Percentiles rank a stretch among this genome's conserved stretches.
Evolutionary conservation across 92 coral and sea anemone species (phyloP).

Genomic region (Diadumene lineata): DNA sequence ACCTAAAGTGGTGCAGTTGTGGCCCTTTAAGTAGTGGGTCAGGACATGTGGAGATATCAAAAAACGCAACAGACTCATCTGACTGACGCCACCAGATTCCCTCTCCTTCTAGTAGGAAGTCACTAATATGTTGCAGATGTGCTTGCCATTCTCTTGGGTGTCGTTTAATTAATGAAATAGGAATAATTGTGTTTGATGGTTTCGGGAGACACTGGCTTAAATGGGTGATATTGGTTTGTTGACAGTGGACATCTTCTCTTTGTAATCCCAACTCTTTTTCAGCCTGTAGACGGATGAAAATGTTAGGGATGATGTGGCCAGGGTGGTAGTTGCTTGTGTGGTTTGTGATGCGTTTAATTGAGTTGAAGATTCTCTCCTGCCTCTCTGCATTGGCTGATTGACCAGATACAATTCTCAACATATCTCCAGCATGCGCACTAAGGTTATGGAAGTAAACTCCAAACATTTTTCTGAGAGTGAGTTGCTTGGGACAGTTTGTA

Average conservation of each 20-base stretch:
- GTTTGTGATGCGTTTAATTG: slow-evolving; percentile 42
- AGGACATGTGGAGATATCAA: slow-evolving; percentile 35
- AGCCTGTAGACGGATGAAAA: slow-evolving; percentile 47
- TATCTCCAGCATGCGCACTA: slow-evolving; percentile 23
- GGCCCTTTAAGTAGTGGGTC: slow-evolving; percentile 32
- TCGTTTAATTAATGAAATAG: slow-evolving; percentile 18
- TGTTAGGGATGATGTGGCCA: slow-evolving; percentile 53
- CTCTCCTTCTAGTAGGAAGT: slow-evolving; percentile 47
- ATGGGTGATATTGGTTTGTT: slow-evolving; percentile 50
- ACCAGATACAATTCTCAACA: slow-evolving; percentile 4
- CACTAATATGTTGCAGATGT: slow-evolving; percentile 47
- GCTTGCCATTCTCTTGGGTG: slow-evolving; percentile 52
- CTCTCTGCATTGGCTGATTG: slow-evolving; percentile 43
- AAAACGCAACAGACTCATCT: slow-evolving; percentile 25
- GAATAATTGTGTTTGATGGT: slow-evolving; percentile 35
- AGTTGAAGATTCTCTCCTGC: slow-evolving; percentile 46
- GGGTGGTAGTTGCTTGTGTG: slow-evolving; percentile 53
- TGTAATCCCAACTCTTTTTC: slow-evolving; percentile 51
- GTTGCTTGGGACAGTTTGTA: slow-evolving; percentile 40
- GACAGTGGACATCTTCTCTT: slow-evolving; percentile 36
- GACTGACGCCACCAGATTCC: slow-evolving; percentile 42
- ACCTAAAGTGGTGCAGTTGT: slow-evolving; percentile 40
- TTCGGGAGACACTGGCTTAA: slow-evolving; percentile 34
- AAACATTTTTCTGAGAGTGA: slow-evolving; percentile 53
- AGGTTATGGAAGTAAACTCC: slow-evolving; percentile 51